Evolutionary conservation across 2,888 invertebrate genomes (phyloP), one percentile per base, ranked within the genome.

Genomic region (Thymelicus acteon): DNA sequence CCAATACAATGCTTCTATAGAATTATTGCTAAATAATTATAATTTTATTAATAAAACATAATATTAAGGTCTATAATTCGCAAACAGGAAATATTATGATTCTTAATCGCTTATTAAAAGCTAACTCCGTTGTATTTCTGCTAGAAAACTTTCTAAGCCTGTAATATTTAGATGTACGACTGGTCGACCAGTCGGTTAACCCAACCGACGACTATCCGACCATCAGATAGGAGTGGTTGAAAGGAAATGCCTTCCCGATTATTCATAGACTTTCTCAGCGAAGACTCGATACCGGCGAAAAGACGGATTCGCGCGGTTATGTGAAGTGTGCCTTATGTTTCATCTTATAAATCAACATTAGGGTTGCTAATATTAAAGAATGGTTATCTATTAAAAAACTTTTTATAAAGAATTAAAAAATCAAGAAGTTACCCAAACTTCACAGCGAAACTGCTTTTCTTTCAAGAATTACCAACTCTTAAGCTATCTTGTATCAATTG

Each of bases 241-340:
- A 76, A 79, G 81, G 85, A 80, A 82, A 82, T 83, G 75, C 80
- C 85, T 84, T 85, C 85, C 85, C 82, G 81, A 85, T 85, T 84
- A 88, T 83, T 84, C 83, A 84, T 82, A 77, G 78, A 81, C 86
- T 88, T 88, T 88, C 88, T 79, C 83, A 74, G 15, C 64, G 58
- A 44, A 64, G 69, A 69, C 63, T 48, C 62, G 57, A 57, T 60
- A 63, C n/a, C 6, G 5, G 49, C 73, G 72, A 75, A 60, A 40
- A 2, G 19, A 6, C 57, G 66, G 19, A 47, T 31, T 54, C 58
- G 13, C 58, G 15, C 7, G 12, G 48, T 48, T 54, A 60, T 60
- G 37, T 67, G 66, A 67, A 60, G 44, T 15, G 47, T 58, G 37
- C 37, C 1, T 54, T 58, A 66, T 12, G 44, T 44, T 57, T 47